Base-by-base conservation (phyloP, 1,140 invertebrate genomes). In the Gryllus bimaculatus region DNA sequence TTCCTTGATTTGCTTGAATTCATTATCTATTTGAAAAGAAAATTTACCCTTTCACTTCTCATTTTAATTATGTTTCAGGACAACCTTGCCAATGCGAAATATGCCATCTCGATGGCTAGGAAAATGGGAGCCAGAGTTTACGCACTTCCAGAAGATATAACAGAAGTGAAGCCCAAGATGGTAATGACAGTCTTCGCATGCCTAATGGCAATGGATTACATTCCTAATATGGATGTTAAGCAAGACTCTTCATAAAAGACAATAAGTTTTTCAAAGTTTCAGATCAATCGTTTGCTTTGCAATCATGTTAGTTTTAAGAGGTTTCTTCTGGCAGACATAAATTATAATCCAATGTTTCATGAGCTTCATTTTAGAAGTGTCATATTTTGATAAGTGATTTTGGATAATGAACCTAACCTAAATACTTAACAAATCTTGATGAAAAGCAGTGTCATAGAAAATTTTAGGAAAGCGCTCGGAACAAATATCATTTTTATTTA, bases 141-240 rank as follows among this genome's bases (percentile, higher is more conserved):
- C 86, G 98, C 98, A 47, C 87, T 99, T 79, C 98, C 98, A n/a
- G 98, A 99, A 88, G 98, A 99, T 87, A 99, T 99, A 83, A 94
- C 96, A 7, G 97, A 99, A 88, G 92, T 98, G 3, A 99, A 99
- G 86, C 95, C 92, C 48, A 99, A 99, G 88, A 98, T 99, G 97
- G 94, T 99, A 39, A 97, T 99, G 96, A 99, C 98, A 8, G 94
- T 99, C 75, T 99, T 99, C 88, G 97, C 98, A 47, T 99, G 97
- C 85, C 90, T 99, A 80, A 99, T 99, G 98, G 95, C 96, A 21
- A 90, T 96, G 84, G 97, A 98, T 87, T 98, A 96, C 86, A 91
- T 97, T 83, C 95, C 96, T 78, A 92, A 93, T 83, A 93, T 95
- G 93, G 94, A 94, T 82, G 80, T 80, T 5, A 81, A 81, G 74